phyloP scores from a whole-genome alignment of 2,797 vertebrate genomes.

The Varecia variegata region DNA sequence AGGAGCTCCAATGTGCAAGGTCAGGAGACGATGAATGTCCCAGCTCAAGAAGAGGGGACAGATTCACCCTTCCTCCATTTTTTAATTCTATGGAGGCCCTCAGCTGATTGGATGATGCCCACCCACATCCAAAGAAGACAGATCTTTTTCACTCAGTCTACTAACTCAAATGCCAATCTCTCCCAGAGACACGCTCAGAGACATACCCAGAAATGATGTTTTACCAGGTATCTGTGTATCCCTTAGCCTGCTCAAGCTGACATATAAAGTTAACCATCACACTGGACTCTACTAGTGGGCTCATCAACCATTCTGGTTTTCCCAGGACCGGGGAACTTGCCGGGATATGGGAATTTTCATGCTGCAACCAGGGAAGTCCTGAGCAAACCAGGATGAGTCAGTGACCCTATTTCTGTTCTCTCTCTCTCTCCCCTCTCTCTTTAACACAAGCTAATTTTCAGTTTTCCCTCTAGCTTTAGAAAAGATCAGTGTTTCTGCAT shows the following conservation, averaged over 20 bases:
- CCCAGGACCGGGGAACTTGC: not conserved
- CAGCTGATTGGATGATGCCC: not conserved
- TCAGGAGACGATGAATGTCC: not conserved
- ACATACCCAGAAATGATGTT: not conserved
- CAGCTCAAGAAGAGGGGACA: not conserved
- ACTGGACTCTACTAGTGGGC: not conserved
- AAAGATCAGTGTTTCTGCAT: conserved; percentile 5
- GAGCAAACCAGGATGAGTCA: not conserved
- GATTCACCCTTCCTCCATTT: not conserved
- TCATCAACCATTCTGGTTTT: not conserved
- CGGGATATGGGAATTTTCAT: not conserved
- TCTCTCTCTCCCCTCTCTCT: not conserved
- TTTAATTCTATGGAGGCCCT: not conserved
- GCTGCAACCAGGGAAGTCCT: not conserved
- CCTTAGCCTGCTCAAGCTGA: not conserved
- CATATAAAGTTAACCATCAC: not conserved
- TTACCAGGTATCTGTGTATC: not conserved
- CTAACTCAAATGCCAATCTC: not conserved
- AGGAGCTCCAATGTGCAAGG: not conserved
- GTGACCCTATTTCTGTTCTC: not conserved
- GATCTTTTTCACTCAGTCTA: not conserved
- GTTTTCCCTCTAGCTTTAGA: not conserved
- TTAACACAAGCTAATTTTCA: not conserved
- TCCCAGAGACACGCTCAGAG: not conserved
- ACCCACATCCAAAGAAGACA: not conserved